Evolutionary conservation across 2,797 vertebrate genomes (phyloP), one percentile per base, ranked within the genome.

Genomic region (Knipowitschia caucasica): DNA sequence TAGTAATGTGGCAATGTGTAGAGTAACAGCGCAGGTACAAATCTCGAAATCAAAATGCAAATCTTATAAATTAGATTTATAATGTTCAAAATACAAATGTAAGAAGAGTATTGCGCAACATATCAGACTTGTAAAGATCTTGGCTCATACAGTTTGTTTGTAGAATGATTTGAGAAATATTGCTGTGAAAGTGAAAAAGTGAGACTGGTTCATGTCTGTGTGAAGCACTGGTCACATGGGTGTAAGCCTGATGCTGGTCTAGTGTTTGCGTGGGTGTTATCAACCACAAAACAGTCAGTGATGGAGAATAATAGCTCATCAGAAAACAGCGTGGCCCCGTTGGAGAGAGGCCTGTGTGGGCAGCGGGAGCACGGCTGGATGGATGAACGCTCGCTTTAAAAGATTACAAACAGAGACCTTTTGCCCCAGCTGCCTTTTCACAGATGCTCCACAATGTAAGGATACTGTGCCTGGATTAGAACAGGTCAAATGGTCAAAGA

Each of bases 301-400:
- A 66, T 68, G 65, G 60, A 68, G 68, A 75, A 68, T 58, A 78
- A 71, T 59, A 60, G 44, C 58, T 75, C 57, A 62, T 67, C 58
- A 42, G 57, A 25, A 12, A 69, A 73, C 54, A 67, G 34, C 42
- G 3, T 46, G 42, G 50, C 69, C 59, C 56, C 26, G 4, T 35
- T 38, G 52, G 55, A 62, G 43, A 65, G 55, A 38, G 31, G 40
- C 50, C 53, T 47, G 45, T 54, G 59, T 60, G 53, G 56, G 67
- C 34, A 50, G 58, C 12, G 39, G 31, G 53, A 52, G 39, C 59
- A 67, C 8, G 61, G 31, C 17, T 33, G 36, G 50, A 53, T 59
- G 39, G 53, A 46, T 53, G 47, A 31, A 24, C 40, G 42, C 42
- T 53, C 49, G 26, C 25, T 63, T 33, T 42, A 49, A 40, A 53